A percentile compares a stretch with the other conserved stretches of the same genome.
phyloP scores from a whole-genome alignment of 2,888 invertebrate genomes.

The Phalera bucephala region DNA sequence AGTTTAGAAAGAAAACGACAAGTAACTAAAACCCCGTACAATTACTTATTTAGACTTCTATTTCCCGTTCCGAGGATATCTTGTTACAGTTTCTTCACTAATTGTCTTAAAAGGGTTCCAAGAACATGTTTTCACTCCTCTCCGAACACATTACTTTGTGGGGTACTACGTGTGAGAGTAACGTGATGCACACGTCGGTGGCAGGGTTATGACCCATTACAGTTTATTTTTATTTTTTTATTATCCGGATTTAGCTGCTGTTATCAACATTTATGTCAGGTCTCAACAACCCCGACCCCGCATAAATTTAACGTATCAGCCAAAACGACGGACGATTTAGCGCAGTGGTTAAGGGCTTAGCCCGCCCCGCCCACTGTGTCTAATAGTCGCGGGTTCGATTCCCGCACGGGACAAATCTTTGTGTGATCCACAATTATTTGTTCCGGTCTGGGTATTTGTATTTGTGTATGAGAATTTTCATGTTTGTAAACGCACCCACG shows the following conservation, averaged over 20 bases:
- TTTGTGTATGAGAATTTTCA: no score
- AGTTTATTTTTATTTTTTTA: conserved; percentile 59
- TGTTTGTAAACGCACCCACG: no score
- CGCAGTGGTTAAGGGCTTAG: no score
- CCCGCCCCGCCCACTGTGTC: no score
- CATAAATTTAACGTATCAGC: conserved; percentile 45
- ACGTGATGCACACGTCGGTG: conserved; percentile 58
- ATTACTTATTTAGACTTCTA: conserved; percentile 18
- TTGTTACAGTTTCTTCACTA: conserved; percentile 41
- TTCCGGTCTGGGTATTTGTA: no score
- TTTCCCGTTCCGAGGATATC: conserved; percentile 31
- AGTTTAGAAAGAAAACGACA: background rate
- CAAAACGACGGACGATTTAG: no score
- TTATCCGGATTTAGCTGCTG: conserved; percentile 54
- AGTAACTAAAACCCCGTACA: conserved; percentile 5
- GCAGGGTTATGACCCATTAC: conserved; percentile 60
- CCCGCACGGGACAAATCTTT: no score
- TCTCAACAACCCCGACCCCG: conserved; percentile 44
- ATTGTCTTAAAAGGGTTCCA: conserved; percentile 51
- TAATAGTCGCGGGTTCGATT: no score
- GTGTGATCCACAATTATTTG: no score
- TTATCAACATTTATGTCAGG: conserved; percentile 63
- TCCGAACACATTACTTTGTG: conserved; percentile 43
- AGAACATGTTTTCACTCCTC: conserved; percentile 52
- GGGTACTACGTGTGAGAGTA: conserved; percentile 63